These are phyloP conservation scores for Stenurella melanura DNA, from an alignment of 2,888 invertebrate species.

Conservation along the genomic window DNA sequence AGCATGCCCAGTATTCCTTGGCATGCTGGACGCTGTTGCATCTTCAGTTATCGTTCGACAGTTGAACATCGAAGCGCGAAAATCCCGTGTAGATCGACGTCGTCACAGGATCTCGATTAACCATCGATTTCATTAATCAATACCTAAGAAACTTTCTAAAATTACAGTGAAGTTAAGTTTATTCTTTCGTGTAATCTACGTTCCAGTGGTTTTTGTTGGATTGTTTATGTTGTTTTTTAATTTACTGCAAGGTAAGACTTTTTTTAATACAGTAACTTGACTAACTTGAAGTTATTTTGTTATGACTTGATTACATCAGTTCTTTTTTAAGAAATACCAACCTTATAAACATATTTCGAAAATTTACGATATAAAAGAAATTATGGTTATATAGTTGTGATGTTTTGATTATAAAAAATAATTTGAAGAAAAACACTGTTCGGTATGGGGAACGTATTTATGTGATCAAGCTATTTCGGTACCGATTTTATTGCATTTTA, in stretches of 20 bases:
- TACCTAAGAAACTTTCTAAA: constrained; percentile 27
- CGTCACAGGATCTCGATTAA: constrained; percentile 37
- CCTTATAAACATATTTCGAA: constrained; percentile 16
- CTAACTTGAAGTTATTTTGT: constrained; percentile 13
- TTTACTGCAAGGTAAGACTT: constrained; percentile 3
- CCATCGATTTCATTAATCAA: constrained; percentile 40
- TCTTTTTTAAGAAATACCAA: constrained; percentile 11
- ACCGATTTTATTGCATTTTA: constrained; percentile 40
- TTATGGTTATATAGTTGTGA: constrained; percentile 30
- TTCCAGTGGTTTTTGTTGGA: constrained; percentile 34
- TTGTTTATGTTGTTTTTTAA: constrained; percentile 27
- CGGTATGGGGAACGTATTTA: constrained; percentile 30
- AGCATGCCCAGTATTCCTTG: constrained; percentile 53
- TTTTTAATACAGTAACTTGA: background rate
- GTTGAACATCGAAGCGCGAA: constrained; percentile 61
- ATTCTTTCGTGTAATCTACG: background rate
- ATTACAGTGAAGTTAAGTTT: constrained; percentile 18
- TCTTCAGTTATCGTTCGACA: constrained; percentile 67
- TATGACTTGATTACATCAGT: constrained; percentile 21
- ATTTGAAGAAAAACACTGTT: constrained; percentile 34
- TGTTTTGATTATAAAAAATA: constrained; percentile 45
- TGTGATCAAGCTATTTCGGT: constrained; percentile 33
- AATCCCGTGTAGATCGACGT: constrained; percentile 39
- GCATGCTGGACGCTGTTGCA: constrained; percentile 71
- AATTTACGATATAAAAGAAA: constrained; percentile 28